A percentile compares a stretch with the other conserved stretches of the same genome.
These are phyloP conservation scores for Solenopsis invicta DNA, from an alignment of 1,140 invertebrate genomes.

Conservation along the genomic window DNA sequence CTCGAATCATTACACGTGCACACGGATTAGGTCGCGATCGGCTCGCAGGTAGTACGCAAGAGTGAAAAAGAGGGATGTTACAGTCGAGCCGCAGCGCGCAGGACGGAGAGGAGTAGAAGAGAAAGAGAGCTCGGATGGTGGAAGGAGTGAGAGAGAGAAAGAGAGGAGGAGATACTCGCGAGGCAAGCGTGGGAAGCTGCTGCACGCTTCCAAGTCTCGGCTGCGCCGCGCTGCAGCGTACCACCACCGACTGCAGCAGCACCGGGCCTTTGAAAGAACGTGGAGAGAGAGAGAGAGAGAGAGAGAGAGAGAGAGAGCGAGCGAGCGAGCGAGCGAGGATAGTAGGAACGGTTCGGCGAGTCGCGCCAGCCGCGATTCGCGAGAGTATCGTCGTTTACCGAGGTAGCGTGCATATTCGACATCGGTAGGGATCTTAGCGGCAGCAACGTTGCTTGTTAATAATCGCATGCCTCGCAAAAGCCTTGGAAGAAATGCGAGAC, in stretches of 20 bases:
- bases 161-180: slow-evolving; percentile 70
- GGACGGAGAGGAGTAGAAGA: slow-evolving; percentile 29
- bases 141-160: slow-evolving; percentile 34
- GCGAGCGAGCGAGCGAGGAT: too few species aligned
- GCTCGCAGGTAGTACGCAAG: slow-evolving; percentile 73
- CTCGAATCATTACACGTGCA: slow-evolving; percentile 55
- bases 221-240: slow-evolving; percentile 65
- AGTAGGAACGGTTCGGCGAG: slow-evolving; percentile 21
- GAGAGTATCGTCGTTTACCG: slow-evolving; percentile 53
- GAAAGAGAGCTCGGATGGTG: slow-evolving; percentile 18
- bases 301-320: too few species aligned
- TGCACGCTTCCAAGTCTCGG: slow-evolving; percentile 78
- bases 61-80: slow-evolving; percentile 69
- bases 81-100: slow-evolving; percentile 21
- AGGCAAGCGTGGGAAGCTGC: slow-evolving; percentile 85
- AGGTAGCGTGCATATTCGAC: slow-evolving; percentile 52
- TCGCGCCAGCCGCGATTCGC: slow-evolving; percentile 30
- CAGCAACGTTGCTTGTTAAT: slow-evolving; percentile 35
- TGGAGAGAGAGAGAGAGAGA: slow-evolving; percentile 55
- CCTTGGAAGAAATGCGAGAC: slow-evolving; percentile 9
- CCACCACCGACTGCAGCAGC: slow-evolving; percentile 54
- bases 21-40: slow-evolving; percentile 70
- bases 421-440: slow-evolving; percentile 23
- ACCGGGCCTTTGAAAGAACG: slow-evolving; percentile 65
- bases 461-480: slow-evolving; percentile 17